Evolutionary conservation across 2,113 vertebrate genomes (phyloP), one percentile per base, ranked within the genome.

Genomic region (Erythrocercus mccallii): DNA sequence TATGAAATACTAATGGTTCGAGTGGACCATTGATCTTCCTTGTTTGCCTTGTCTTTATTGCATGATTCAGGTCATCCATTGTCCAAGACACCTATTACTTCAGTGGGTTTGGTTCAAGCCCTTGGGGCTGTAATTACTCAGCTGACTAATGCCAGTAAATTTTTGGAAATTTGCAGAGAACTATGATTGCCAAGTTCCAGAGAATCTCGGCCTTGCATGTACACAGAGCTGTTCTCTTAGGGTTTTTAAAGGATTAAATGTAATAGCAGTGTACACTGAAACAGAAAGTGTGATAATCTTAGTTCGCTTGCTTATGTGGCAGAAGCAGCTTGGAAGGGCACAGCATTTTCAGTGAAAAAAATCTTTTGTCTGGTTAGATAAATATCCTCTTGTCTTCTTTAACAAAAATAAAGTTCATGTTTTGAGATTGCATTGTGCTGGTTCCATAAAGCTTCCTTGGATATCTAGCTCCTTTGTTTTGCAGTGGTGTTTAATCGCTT

Each of bases 201-300:
- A 31, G n/a, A 83, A 74, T 44, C 10, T 85, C 61, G 50, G 30
- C 33, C 25, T 42, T 82, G 24, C 27, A 15, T 35, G 23, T 66
- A 56, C 42, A 47, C 54, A 40, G 71, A 91, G 42, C 27, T 70
- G 62, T 79, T 90, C 56, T 90, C 35, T 69, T 81, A 66, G 27
- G 42, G 30, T 9, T 30, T 83, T 93, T 93, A 77, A 88, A 65
- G 66, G 84, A 85, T 95, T 96, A 88, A 58, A 92, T 44, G 31
- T 88, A 74, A 86, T 85, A 88, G 48, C 51, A 68, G 24, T 37
- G 64, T 82, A 91, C 35, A 69, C 54, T 88, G 87, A 88, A 81
- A 89, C 24, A 61, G 50, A 61, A 85, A 66, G 47, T 37, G 11
- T 62, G 79, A 78, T 94, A 85, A 96, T 92, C 84, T 62, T 77